phyloP scores from a whole-genome alignment of 2,888 invertebrate genomes.

The Epistrophe eligans region DNA sequence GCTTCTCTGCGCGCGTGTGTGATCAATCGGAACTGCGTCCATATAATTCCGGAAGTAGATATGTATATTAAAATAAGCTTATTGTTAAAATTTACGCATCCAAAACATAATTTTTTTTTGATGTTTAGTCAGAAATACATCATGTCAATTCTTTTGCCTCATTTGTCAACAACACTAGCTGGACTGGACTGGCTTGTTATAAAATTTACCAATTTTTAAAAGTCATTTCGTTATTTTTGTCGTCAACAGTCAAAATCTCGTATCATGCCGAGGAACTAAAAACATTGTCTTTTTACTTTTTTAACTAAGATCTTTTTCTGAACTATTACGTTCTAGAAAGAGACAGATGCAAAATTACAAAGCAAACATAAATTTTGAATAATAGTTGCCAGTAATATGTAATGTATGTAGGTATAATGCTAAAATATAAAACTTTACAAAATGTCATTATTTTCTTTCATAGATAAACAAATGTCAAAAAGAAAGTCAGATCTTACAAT shows the following conservation, averaged over 20 bases:
- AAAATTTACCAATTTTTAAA: not conserved
- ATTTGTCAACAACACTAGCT: not conserved
- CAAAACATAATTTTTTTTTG: not conserved
- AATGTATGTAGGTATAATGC: too few species aligned
- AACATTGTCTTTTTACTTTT: too few species aligned
- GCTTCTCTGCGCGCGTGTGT: not conserved
- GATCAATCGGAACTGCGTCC: slow-evolving; percentile 12
- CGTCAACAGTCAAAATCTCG: not conserved
- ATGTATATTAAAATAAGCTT: not conserved
- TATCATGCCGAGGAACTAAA: not conserved
- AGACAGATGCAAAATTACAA: too few species aligned
- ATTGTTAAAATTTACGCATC: not conserved
- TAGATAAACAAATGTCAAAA: too few species aligned
- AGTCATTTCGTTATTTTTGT: not conserved
- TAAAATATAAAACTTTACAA: too few species aligned
- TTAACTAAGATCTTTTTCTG: too few species aligned
- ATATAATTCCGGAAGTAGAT: slow-evolving; percentile 40
- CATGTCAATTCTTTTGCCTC: not conserved
- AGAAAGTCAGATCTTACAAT: too few species aligned
- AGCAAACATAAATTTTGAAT: too few species aligned
- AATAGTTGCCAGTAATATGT: too few species aligned
- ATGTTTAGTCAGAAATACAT: not conserved
- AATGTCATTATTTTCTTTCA: too few species aligned
- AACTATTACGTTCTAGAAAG: too few species aligned
- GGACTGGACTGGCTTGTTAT: not conserved